Evolutionary conservation across 2,797 vertebrate genomes (phyloP).

Genomic region (Syndactyla subalaris): DNA sequence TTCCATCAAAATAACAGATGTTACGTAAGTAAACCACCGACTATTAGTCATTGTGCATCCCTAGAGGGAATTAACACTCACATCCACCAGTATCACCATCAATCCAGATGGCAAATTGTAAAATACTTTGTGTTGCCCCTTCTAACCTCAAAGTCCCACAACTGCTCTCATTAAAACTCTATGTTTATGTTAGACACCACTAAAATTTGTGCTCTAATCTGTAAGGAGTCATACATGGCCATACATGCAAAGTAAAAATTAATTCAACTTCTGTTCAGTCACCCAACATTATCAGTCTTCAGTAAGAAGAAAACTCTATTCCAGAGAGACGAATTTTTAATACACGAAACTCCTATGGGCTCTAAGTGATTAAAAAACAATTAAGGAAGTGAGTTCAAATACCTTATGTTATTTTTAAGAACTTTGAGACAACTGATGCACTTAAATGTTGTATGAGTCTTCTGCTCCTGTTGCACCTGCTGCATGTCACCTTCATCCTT

Average conservation of each 20-base stretch:
- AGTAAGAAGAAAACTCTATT: background rate
- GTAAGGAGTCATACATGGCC: background rate
- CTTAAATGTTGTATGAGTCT: conserved; percentile 91
- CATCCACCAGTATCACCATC: conserved; percentile 72
- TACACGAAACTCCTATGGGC: background rate
- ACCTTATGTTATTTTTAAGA: conserved; percentile 99
- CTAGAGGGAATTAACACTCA: conserved; percentile 70
- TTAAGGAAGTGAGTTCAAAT: conserved; percentile 59
- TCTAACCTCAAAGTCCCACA: conserved; percentile 7
- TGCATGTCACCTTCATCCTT: conserved; percentile 85
- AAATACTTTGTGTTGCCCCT: conserved; percentile 34
- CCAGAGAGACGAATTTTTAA: background rate
- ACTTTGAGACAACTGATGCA: conserved; percentile 97
- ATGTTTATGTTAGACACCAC: background rate
- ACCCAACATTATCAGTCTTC: background rate
- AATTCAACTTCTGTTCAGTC: background rate
- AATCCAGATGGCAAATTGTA: conserved; percentile 74
- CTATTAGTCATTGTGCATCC: conserved; percentile 80
- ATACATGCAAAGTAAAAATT: background rate
- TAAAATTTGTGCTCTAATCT: background rate
- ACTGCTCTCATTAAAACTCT: background rate
- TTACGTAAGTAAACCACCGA: conserved; percentile 78
- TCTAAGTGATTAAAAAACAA: background rate
- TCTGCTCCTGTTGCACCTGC: conserved; percentile 79
- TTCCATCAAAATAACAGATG: conserved; percentile 83